Conservation (phyloP, 2,113 vertebrate genomes). For the Nesospiza acunhae region DNA sequence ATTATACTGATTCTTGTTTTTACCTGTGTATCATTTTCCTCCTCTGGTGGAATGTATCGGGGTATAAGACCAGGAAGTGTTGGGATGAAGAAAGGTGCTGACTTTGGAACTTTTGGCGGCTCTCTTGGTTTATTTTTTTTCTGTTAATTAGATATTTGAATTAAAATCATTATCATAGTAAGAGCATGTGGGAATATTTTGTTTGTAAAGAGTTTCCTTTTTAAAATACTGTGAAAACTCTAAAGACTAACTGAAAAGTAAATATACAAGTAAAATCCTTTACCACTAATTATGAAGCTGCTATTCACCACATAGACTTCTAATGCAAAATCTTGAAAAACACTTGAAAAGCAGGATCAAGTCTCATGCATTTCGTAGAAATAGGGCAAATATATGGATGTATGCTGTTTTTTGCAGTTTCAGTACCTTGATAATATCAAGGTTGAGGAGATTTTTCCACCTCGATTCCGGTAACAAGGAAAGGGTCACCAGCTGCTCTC, state of each 20-base stretch:
- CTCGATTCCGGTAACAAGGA: conserved; percentile 89
- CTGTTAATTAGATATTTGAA: conserved; percentile 70
- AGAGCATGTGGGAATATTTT: not conserved
- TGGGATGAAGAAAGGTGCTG: conserved; percentile 94
- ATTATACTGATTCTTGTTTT: not conserved
- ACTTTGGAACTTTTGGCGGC: conserved; percentile 83
- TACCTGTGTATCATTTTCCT: conserved; percentile 74
- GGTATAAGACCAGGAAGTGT: conserved; percentile 91
- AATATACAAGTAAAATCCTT: not conserved
- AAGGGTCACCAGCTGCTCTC: conserved; percentile 86
- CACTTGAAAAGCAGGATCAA: not conserved
- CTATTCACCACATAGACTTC: not conserved
- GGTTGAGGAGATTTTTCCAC: conserved; percentile 92
- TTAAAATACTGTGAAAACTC: not conserved
- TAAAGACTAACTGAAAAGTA: not conserved
- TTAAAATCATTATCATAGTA: not conserved
- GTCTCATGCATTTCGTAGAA: not conserved
- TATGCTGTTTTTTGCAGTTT: not conserved
- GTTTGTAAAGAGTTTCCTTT: not conserved
- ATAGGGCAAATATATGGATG: not conserved
- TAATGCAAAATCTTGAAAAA: not conserved
- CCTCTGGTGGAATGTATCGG: conserved; percentile 72
- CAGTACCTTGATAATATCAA: conserved; percentile 93
- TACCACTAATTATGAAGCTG: not conserved
- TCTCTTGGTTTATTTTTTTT: conserved; percentile 90